Evolutionary conservation across 2,888 invertebrate genomes (phyloP).

Genomic region (Ennomos fuscantarius): DNA sequence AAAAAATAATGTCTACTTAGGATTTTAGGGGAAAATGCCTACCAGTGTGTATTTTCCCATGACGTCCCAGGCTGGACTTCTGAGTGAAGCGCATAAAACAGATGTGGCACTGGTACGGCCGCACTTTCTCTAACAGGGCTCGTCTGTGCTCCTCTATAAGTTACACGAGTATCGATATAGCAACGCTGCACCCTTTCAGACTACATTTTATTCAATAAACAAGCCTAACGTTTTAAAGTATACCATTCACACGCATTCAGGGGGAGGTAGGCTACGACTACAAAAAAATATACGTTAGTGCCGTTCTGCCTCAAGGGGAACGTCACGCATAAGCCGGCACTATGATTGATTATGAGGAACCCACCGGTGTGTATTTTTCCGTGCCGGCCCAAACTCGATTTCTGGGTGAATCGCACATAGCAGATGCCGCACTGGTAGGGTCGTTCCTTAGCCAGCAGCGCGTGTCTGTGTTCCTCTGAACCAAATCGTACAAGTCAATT

Average conservation of each 20-base stretch:
- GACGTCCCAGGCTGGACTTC: conserved; percentile 90
- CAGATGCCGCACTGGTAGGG: conserved; percentile 88
- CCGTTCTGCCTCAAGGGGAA: conserved; percentile 75
- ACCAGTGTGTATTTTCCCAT: conserved; percentile 89
- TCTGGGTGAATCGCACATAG: conserved; percentile 88
- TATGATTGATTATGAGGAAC: conserved; percentile 62
- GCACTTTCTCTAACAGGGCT: conserved; percentile 86
- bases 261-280: conserved; percentile 75
- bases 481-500: conserved; percentile 70
- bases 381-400: conserved; percentile 88
- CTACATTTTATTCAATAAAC: conserved; percentile 57
- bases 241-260: conserved; percentile 78
- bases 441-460: conserved; percentile 78
- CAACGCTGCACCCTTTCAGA: conserved; percentile 73
- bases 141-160: conserved; percentile 86
- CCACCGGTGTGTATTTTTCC: conserved; percentile 87
- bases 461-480: conserved; percentile 80
- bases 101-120: conserved; percentile 89
- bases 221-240: conserved; percentile 59
- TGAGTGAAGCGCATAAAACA: conserved; percentile 90
- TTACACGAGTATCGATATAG: conserved; percentile 83
- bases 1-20: conserved; percentile 73
- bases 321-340: conserved; percentile 69
- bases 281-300: conserved; percentile 55
- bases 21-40: conserved; percentile 84